Conservation (phyloP, 1,140 invertebrate genomes). For the Muscidifurax raptorellus region DNA sequence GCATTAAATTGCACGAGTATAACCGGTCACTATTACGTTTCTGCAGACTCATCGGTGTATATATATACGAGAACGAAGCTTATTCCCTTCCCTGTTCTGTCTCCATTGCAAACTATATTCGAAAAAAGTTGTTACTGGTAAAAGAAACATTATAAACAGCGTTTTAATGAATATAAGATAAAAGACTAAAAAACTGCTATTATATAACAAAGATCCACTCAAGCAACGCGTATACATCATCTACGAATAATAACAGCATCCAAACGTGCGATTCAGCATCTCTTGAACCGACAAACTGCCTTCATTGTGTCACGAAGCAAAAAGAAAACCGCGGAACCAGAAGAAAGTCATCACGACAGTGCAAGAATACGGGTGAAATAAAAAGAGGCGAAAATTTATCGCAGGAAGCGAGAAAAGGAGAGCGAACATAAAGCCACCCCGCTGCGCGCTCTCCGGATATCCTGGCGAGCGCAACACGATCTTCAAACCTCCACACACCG, state of each 20-base stretch:
- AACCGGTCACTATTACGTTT: neutral
- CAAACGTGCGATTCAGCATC: neutral
- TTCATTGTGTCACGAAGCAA: neutral
- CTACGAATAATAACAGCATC: too few relatives aligned
- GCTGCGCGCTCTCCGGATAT: conserved; percentile 9
- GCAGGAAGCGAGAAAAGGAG: conserved; percentile 18
- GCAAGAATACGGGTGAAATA: neutral
- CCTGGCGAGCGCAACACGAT: conserved; percentile 10
- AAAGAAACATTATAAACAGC: too few relatives aligned
- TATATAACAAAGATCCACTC: neutral
- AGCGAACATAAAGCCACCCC: neutral
- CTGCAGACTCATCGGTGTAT: neutral
- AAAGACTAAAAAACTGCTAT: neutral
- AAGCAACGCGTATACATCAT: too few relatives aligned
- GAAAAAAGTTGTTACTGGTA: too few relatives aligned
- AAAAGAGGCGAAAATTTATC: conserved; percentile 35
- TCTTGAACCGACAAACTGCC: neutral
- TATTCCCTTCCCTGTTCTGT: neutral
- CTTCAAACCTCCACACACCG: neutral
- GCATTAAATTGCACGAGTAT: conserved; percentile 1
- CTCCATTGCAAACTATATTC: too few relatives aligned
- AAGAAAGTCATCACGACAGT: conserved; percentile 17
- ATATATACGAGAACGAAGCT: neutral
- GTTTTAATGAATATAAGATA: too few relatives aligned
- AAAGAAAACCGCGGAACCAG: neutral